Conservation (phyloP, 2,797 vertebrate genomes). For the Artibeus jamaicensis region DNA sequence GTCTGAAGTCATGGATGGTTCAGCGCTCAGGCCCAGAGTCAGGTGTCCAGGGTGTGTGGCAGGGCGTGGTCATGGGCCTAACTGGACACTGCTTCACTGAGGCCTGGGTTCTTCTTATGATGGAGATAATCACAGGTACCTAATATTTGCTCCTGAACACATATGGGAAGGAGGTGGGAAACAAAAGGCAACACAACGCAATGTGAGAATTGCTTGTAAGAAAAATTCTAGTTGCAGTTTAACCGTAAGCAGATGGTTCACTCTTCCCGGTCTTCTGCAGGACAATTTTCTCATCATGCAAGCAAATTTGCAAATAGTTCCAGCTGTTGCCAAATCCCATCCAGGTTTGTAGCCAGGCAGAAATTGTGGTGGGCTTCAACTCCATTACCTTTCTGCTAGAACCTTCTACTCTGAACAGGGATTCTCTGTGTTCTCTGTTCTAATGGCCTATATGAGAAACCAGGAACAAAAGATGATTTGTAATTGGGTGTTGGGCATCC, state of each 20-base stretch:
- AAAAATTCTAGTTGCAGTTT: not conserved
- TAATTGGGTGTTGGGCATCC: not conserved
- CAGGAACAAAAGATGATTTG: not conserved
- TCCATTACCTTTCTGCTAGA: not conserved
- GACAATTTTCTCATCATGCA: not conserved
- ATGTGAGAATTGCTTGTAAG: not conserved
- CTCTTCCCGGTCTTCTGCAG: not conserved
- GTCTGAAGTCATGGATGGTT: not conserved
- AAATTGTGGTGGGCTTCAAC: not conserved
- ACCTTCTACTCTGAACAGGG: not conserved
- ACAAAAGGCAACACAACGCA: not conserved
- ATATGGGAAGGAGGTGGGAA: fast-evolving
- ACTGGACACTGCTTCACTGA: not conserved
- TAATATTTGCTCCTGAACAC: not conserved
- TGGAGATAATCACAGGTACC: no score
- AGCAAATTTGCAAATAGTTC: not conserved
- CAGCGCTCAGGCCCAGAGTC: not conserved
- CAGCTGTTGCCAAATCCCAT: not conserved
- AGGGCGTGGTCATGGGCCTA: fast-evolving
- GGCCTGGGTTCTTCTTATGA: not conserved
- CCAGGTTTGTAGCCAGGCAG: not conserved
- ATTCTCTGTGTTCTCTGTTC: not conserved
- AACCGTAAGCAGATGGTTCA: constrained; percentile 27
- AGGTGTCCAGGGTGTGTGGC: fast-evolving
- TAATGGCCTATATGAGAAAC: not conserved